These are phyloP conservation scores for Clostera curtula DNA, from an alignment of 2,888 invertebrate species.

Conservation along the genomic window DNA sequence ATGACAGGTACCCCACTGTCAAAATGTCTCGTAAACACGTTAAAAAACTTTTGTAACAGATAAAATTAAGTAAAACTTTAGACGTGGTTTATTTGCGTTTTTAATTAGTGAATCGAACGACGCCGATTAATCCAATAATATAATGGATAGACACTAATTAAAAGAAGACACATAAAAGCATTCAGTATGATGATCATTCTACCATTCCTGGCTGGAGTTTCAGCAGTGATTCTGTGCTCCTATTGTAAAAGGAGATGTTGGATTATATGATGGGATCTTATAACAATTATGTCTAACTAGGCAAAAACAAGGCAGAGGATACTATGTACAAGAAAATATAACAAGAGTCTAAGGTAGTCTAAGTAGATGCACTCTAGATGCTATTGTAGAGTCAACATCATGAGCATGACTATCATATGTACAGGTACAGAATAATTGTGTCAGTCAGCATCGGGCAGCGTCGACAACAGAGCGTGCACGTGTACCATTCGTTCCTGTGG, in stretches of 20 bases:
- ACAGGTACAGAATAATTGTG: constrained; percentile 79
- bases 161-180: neutral
- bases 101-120: too few relatives aligned
- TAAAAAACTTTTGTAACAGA: too few relatives aligned
- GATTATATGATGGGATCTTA: too few relatives aligned
- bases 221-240: constrained; percentile 26
- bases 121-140: too few relatives aligned
- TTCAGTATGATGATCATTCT: constrained; percentile 37
- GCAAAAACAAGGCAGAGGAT: neutral
- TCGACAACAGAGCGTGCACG: constrained; percentile 77
- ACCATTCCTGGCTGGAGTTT: constrained; percentile 35
- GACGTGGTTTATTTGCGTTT: too few relatives aligned
- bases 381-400: too few relatives aligned
- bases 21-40: neutral
- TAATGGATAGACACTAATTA: too few relatives aligned
- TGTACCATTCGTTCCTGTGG: constrained; percentile 80
- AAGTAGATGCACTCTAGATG: neutral
- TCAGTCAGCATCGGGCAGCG: constrained; percentile 80
- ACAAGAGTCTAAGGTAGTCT: neutral
- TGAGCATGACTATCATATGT: too few relatives aligned
- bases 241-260: constrained; percentile 17
- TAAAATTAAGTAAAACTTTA: too few relatives aligned
- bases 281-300: too few relatives aligned
- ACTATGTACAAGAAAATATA: too few relatives aligned
- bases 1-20: constrained; percentile 71